A percentile compares a stretch with the other conserved stretches of the same genome.
phyloP scores from a whole-genome alignment of 2,797 vertebrate genomes.

The Sphaeramia orbicularis region DNA sequence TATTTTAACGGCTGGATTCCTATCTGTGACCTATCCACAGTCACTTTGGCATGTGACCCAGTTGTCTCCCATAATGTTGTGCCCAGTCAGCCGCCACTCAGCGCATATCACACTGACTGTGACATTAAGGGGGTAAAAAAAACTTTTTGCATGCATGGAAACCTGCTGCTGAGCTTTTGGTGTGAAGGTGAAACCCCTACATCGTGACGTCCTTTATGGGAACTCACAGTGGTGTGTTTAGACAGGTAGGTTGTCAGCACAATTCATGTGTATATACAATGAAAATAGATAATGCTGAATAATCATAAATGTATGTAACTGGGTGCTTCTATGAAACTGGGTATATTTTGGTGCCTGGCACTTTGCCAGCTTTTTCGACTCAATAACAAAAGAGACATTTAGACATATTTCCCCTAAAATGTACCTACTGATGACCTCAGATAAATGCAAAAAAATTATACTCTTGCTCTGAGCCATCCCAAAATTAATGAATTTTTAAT shows the following conservation, averaged over 20 bases:
- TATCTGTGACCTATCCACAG: constrained; percentile 25
- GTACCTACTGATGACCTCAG: no score
- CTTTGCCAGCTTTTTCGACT: no score
- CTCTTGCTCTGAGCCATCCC: no score
- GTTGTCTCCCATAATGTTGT: constrained; percentile 25
- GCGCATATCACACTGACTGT: constrained; percentile 55
- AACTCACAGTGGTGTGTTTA: constrained; percentile 13
- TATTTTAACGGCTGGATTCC: constrained; percentile 49
- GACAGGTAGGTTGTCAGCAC: neutral
- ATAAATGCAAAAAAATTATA: no score
- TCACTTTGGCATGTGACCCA: constrained; percentile 52
- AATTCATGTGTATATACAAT: constrained; percentile 18
- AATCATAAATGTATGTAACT: constrained; percentile 6
- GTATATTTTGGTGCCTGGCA: no score
- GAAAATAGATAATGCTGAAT: constrained; percentile 4
- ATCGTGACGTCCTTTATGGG: constrained; percentile 28
- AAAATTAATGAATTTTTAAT: no score
- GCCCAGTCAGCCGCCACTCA: constrained; percentile 57
- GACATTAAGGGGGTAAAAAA: constrained; percentile 31
- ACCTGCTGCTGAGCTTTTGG: constrained; percentile 40
- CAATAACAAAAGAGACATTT: no score
- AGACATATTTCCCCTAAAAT: no score
- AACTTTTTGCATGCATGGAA: constrained; percentile 19
- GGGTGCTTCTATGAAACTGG: no score
- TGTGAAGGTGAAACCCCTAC: constrained; percentile 70